These are phyloP conservation scores for Temnopleurus reevesii DNA, from an alignment of 53 echinoderm and acorn worm species.

Conservation along the genomic window DNA sequence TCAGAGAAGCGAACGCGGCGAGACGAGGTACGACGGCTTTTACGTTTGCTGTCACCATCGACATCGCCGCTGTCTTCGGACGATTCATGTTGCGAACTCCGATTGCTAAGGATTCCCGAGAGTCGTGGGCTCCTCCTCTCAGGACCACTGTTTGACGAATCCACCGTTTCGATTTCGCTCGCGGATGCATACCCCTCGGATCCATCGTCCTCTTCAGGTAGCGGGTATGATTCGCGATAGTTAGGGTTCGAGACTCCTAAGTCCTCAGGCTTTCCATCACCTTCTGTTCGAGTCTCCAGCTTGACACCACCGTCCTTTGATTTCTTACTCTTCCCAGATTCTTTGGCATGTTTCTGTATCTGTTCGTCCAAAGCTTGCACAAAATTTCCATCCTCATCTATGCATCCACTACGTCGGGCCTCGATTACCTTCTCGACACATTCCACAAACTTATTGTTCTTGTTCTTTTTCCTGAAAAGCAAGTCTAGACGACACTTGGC, in stretches of 20 bases:
- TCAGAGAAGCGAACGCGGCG: conserved; percentile 54
- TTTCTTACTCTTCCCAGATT: background rate
- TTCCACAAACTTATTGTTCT: conserved; percentile 76
- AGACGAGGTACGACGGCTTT: conserved; percentile 51
- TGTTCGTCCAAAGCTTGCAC: conserved; percentile 65
- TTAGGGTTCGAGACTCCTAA: conserved; percentile 52
- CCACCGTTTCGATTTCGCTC: conserved; percentile 79
- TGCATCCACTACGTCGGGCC: conserved; percentile 88
- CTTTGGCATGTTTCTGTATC: conserved; percentile 56
- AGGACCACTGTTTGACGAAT: conserved; percentile 12
- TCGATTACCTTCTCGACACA: conserved; percentile 89
- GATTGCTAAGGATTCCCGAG: conserved; percentile 50
- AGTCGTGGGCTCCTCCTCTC: conserved; percentile 33
- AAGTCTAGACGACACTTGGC: conserved; percentile 69
- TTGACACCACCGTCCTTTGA: background rate
- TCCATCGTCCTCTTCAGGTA: conserved; percentile 91
- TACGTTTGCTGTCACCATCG: conserved; percentile 15
- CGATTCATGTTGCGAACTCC: conserved; percentile 44
- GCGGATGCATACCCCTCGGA: conserved; percentile 93
- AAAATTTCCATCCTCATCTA: conserved; percentile 91
- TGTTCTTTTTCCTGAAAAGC: conserved; percentile 79
- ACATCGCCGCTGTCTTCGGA: conserved; percentile 45
- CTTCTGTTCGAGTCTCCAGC: background rate
- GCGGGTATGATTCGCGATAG: conserved; percentile 77
- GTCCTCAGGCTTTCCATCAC: conserved; percentile 3